Conservation (phyloP, 2,888 invertebrate genomes). For the Pristionchus mayeri region DNA sequence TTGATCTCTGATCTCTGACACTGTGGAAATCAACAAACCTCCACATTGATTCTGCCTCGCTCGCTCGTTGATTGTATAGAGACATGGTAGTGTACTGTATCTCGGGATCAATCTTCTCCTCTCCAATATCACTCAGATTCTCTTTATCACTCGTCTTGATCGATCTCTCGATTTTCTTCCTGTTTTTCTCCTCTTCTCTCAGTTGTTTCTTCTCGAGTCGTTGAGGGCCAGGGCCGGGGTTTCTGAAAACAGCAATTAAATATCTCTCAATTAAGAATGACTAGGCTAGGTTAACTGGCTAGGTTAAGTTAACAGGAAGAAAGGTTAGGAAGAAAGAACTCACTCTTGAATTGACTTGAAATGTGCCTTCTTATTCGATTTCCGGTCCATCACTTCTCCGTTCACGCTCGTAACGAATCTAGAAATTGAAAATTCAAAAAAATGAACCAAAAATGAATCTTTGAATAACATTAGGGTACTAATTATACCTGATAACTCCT, state of each 20-base stretch:
- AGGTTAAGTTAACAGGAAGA: not conserved
- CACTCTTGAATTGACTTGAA: constrained; percentile 12
- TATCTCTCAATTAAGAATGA: not conserved
- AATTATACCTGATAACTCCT: not conserved
- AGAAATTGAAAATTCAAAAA: not conserved
- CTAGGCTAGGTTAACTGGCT: too few species aligned
- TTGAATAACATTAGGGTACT: not conserved
- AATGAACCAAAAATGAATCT: not conserved
- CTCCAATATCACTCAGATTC: not conserved
- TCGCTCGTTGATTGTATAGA: not conserved
- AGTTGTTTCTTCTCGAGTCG: constrained; percentile 22
- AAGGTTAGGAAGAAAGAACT: not conserved
- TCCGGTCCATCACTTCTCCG: constrained; percentile 5
- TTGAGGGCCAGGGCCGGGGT: constrained; percentile 27
- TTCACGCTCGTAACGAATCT: constrained; percentile 23
- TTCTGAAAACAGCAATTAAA: not conserved
- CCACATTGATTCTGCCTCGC: constrained; percentile 17
- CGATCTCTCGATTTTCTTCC: constrained; percentile 20
- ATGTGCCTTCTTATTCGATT: constrained; percentile 24
- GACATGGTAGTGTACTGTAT: constrained; percentile 28
- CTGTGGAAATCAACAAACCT: not conserved
- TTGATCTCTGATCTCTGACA: too few species aligned
- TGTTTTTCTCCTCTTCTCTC: constrained; percentile 41
- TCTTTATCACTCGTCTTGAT: not conserved
- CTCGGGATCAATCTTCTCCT: constrained; percentile 11